Conservation (phyloP, 1,140 invertebrate genomes). For the Pseudomyrmex flavicornis region DNA sequence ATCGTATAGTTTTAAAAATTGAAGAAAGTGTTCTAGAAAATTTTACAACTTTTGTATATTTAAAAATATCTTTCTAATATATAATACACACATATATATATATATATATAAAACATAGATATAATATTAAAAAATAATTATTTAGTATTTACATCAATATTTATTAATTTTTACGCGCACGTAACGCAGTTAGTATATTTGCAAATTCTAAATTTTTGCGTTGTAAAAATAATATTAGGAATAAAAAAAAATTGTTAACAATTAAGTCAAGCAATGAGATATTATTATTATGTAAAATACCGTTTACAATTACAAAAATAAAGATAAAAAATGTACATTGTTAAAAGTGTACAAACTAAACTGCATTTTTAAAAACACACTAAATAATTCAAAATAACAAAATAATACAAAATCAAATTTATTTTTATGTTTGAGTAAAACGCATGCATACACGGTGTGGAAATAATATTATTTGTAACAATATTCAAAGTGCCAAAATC, state of each 20-base stretch:
- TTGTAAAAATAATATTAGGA: not conserved
- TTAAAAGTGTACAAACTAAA: slow-evolving; percentile 9
- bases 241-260: too few relatives aligned
- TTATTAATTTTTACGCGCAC: not conserved
- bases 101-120: too few relatives aligned
- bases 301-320: too few relatives aligned
- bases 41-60: too few relatives aligned
- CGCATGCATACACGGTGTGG: not conserved
- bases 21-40: too few relatives aligned
- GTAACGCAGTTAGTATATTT: too few relatives aligned
- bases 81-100: too few relatives aligned
- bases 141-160: not conserved
- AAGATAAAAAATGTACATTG: not conserved
- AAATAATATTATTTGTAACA: slow-evolving; percentile 26
- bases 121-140: too few relatives aligned
- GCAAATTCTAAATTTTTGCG: not conserved
- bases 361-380: not conserved
- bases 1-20: not conserved
- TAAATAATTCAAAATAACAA: slow-evolving; percentile 1
- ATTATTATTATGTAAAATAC: slow-evolving; percentile 9
- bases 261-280: not conserved
- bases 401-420: slow-evolving; percentile 1
- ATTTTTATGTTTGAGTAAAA: slow-evolving; percentile 10
- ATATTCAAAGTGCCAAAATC: not conserved
- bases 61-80: too few relatives aligned